Percentiles rank a stretch among this genome's conserved stretches.
Conservation (phyloP, 2,797 vertebrate species). For the Diplodus puntazzo region DNA sequence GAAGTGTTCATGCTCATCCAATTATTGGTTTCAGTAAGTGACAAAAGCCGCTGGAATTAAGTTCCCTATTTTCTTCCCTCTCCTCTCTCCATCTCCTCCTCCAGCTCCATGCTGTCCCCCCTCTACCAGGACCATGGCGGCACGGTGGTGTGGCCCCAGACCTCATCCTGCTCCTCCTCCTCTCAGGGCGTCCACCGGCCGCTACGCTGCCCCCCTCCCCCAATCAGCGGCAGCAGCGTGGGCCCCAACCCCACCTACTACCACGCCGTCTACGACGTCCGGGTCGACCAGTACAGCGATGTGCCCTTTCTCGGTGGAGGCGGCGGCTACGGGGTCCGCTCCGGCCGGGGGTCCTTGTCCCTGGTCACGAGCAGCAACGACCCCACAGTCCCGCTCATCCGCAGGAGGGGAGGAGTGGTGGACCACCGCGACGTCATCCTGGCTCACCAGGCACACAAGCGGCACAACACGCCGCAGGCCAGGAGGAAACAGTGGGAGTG, state of each 20-base stretch:
- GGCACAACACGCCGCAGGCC: constrained; percentile 91
- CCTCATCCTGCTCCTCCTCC: constrained; percentile 64
- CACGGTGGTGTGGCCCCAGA: constrained; percentile 72
- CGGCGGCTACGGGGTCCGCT: constrained; percentile 43
- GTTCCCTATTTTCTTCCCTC: not conserved
- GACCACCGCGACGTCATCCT: constrained; percentile 90
- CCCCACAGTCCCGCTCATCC: constrained; percentile 73
- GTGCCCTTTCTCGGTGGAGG: constrained; percentile 69
- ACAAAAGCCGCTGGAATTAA: too few species aligned
- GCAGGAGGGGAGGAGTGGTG: constrained; percentile 88
- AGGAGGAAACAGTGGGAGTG: constrained; percentile 92
- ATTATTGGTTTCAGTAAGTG: not conserved
- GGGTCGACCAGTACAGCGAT: constrained; percentile 77
- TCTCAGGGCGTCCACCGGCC: constrained; percentile 69
- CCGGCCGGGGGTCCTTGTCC: constrained; percentile 60
- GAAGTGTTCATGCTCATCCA: not conserved
- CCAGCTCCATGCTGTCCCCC: constrained; percentile 84
- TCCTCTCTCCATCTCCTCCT: not conserved
- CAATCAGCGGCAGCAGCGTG: constrained; percentile 77
- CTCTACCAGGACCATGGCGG: constrained; percentile 75
- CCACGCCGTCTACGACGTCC: constrained; percentile 81
- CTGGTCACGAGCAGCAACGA: constrained; percentile 55
- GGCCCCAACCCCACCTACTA: constrained; percentile 83
- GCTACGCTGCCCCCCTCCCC: constrained; percentile 70
- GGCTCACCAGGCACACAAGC: constrained; percentile 91